A percentile compares a stretch with the other conserved stretches of the same genome.
Evolutionary conservation across 35 echinoderm and acorn worm species (phyloP).

Genomic region (Apostichopus parvimensis): DNA sequence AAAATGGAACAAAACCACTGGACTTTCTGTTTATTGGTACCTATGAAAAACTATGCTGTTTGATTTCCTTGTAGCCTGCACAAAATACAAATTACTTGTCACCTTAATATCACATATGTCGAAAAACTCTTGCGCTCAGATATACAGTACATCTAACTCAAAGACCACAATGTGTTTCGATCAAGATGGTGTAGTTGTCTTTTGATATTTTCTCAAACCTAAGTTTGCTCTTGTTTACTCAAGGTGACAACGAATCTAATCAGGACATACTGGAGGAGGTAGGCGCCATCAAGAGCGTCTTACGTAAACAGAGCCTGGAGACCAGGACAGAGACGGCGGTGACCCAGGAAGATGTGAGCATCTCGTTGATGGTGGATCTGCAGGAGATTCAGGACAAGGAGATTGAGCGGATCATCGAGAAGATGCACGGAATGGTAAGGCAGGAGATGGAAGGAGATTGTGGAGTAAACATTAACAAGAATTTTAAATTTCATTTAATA

Average conservation of each 20-base stretch:
- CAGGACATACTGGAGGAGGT: slow-evolving; percentile 82
- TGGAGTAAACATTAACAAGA: neutral
- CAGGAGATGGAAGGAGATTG: no score
- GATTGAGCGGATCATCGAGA: slow-evolving; percentile 70
- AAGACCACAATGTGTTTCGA: neutral
- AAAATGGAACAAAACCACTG: no score
- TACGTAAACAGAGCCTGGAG: slow-evolving; percentile 66
- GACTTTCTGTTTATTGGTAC: no score
- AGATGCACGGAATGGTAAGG: slow-evolving; percentile 73
- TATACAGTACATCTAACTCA: neutral
- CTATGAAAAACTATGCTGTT: no score
- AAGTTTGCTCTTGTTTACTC: neutral
- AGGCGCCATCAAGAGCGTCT: slow-evolving; percentile 91
- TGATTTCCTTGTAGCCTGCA: no score
- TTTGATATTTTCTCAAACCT: no score
- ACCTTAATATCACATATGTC: no score
- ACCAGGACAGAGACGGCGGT: slow-evolving; percentile 55
- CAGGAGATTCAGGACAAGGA: slow-evolving; percentile 91
- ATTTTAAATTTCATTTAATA: no score
- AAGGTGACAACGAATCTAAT: slow-evolving; percentile 84
- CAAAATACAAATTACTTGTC: no score
- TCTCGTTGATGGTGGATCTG: slow-evolving; percentile 75
- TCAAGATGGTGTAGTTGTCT: no score
- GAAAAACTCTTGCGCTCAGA: neutral
- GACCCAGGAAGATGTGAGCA: slow-evolving; percentile 63